Base-by-base conservation (phyloP, 2,113 vertebrate species). In the Cepphus grylle region DNA sequence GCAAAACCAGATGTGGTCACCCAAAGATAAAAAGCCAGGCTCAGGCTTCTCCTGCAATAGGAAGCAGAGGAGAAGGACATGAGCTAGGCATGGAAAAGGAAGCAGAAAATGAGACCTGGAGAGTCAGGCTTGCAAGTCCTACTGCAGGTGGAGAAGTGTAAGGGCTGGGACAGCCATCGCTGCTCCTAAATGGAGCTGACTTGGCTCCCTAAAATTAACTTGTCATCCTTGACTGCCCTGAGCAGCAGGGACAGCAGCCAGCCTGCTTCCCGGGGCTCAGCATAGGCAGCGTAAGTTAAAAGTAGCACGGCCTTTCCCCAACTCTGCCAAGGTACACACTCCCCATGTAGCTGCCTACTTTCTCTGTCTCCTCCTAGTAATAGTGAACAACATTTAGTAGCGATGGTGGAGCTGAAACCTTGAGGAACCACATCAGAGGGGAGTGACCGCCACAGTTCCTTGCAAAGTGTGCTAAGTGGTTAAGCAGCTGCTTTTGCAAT, bases 321-420 rank as follows among this genome's bases (percentile, higher is more conserved):
- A 17, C 8, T 13, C 9, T 0, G 0, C 15, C 0, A 1, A 59
- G 20, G 36, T 18, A 63, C 23, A 26, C 3, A 2, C 10, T 45
- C 11, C 56, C 15, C 7, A 20, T 14, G 4, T 50, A 71, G 32
- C 18, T 56, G n/a, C 26, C 58, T 71, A 15, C 25, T 40, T 95
- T 59, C 8, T 8, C 63, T 84, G 20, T 4, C 29, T 18, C 32
- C 22, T 88, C 26, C 19, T 38, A 38, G 66, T 47, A 32, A 70
- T 1, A 52, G 8, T 21, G 14, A 81, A 30, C 22, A 50, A 10
- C 10, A 13, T 43, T 40, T 50, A 61, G 21, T 5, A 10, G 26
- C 27, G 15, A 56, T 42, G 61, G n/a, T 20, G 40, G 30, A 56
- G 22, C 29, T 36, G 53, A 74, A 76, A 53, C 22, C 43, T 70